Evolutionary conservation across 1,140 invertebrate genomes (phyloP).

Genomic region (Ditylenchus dipsaci): DNA sequence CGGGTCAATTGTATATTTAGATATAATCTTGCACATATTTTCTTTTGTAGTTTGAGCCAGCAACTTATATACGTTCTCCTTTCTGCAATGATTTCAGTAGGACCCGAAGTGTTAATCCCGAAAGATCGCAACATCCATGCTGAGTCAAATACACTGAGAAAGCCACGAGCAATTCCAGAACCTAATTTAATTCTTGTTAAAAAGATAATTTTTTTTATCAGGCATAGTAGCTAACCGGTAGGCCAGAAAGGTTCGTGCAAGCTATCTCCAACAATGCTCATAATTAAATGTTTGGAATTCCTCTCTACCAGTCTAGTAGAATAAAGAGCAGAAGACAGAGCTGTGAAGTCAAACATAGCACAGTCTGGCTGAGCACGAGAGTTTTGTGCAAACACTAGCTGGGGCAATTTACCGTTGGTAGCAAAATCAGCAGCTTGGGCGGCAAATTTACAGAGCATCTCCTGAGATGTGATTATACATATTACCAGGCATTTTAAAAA

Average conservation of each 20-base stretch:
- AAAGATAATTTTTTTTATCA: neutral
- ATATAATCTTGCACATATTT: slow-evolving; percentile 72
- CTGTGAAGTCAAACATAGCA: slow-evolving; percentile 99
- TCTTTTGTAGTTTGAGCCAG: slow-evolving; percentile 90
- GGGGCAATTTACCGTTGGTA: slow-evolving; percentile 81
- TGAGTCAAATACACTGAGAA: slow-evolving; percentile 87
- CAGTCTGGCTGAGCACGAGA: slow-evolving; percentile 95
- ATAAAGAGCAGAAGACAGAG: slow-evolving; percentile 95
- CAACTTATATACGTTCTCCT: slow-evolving; percentile 78
- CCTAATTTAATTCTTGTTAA: slow-evolving; percentile 55
- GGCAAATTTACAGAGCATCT: slow-evolving; percentile 80
- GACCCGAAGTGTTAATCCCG: slow-evolving; percentile 65
- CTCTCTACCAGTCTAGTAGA: slow-evolving; percentile 76
- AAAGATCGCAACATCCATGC: slow-evolving; percentile 87
- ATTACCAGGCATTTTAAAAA: slow-evolving; percentile 61
- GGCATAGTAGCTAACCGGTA: slow-evolving; percentile 64
- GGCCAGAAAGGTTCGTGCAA: slow-evolving; percentile 96
- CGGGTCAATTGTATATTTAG: neutral
- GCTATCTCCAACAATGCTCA: slow-evolving; percentile 88
- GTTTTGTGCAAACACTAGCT: slow-evolving; percentile 91
- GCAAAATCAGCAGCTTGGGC: slow-evolving; percentile 90
- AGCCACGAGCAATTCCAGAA: slow-evolving; percentile 91
- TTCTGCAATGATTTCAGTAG: slow-evolving; percentile 71
- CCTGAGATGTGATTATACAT: slow-evolving; percentile 80
- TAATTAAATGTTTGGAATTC: slow-evolving; percentile 73